A percentile compares a stretch with the other conserved stretches of the same genome.
These are phyloP conservation scores for Agrotis puta DNA, from an alignment of 2,888 invertebrate species.

Conservation along the genomic window DNA sequence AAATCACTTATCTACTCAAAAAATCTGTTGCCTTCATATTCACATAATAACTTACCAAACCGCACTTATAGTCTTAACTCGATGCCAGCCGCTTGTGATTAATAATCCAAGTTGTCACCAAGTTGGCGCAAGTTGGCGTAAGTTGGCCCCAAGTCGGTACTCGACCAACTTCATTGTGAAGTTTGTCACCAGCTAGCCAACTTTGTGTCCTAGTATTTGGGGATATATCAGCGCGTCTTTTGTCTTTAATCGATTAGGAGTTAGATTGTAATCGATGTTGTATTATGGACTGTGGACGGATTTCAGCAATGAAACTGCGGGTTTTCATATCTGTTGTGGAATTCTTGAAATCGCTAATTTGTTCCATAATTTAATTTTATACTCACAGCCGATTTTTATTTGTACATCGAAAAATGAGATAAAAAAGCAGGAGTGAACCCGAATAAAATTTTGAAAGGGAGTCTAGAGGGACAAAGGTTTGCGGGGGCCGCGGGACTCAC, in stretches of 20 bases:
- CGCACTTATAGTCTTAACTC: conserved; percentile 41
- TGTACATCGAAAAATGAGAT: too few relatives aligned
- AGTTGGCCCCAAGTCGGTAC: conserved; percentile 54
- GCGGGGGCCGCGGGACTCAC: too few relatives aligned
- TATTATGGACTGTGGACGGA: too few relatives aligned
- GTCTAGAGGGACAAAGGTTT: too few relatives aligned
- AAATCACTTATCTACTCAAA: conserved; percentile 11
- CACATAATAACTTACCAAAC: conserved; percentile 33
- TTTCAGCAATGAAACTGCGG: background rate
- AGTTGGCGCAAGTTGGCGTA: conserved; percentile 37
- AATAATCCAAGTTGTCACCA: conserved; percentile 46
- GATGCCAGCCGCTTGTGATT: conserved; percentile 50
- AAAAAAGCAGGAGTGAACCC: too few relatives aligned
- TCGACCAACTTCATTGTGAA: conserved; percentile 55
- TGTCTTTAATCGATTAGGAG: conserved; percentile 35
- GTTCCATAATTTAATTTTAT: background rate
- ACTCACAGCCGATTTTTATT: too few relatives aligned
- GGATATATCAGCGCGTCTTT: conserved; percentile 36
- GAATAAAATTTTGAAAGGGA: too few relatives aligned
- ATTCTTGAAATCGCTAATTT: background rate
- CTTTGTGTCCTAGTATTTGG: conserved; percentile 38
- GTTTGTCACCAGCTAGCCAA: conserved; percentile 56
- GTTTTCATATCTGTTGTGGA: too few relatives aligned
- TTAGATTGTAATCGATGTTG: background rate
- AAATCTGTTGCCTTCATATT: conserved; percentile 14